Base-by-base conservation (phyloP, 2,797 vertebrate genomes). In the Sebastolobus alascanus region DNA sequence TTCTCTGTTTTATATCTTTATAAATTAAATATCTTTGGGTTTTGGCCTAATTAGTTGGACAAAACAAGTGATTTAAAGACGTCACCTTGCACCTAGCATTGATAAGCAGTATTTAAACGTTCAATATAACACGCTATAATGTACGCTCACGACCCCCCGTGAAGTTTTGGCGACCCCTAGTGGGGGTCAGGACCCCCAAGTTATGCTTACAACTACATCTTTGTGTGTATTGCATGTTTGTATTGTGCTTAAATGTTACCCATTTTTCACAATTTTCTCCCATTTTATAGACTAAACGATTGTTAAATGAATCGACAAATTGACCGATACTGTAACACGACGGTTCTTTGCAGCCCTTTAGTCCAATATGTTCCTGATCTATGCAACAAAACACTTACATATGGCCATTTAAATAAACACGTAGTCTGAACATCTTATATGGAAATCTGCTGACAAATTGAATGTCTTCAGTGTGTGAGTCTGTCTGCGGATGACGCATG, bases 401-500 rank as follows among this genome's bases (percentile, higher is more conserved):
- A 65, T 33, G 63, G 33, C 31, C 4, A 56, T 79, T 77, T 66
- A 60, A 82, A 72, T 43, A 70, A 80, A 85, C 68, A 71, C 9
- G 8, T 4, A 71, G 29, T 40, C 12, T 1, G 1, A 68, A 60
- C 73, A 54, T n/a, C 68, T 64, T 33, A 56, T 29, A 31, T 2
- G 61, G 74, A 76, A 75, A 80, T 77, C n/a, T 69, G 35, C 18
- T 40, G 9, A 55, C 35, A 75, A 75, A 79, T 65, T 8, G 54
- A 72, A 68, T 43, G 31, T 79, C 52, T 25, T 37, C 59, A 38
- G 20, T n/a, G 60, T 69, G 11, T 20, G 29, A 46, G 46, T 52
- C 13, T 73, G 38, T 60, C 73, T 65, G 68, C 2, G 14, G 31
- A 67, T 75, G 77, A 82, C 68, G 35, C 80, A 72, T 77, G 83